Conservation (phyloP, 2,888 invertebrate species). For the Ashinkailepas kermadecensis region DNA sequence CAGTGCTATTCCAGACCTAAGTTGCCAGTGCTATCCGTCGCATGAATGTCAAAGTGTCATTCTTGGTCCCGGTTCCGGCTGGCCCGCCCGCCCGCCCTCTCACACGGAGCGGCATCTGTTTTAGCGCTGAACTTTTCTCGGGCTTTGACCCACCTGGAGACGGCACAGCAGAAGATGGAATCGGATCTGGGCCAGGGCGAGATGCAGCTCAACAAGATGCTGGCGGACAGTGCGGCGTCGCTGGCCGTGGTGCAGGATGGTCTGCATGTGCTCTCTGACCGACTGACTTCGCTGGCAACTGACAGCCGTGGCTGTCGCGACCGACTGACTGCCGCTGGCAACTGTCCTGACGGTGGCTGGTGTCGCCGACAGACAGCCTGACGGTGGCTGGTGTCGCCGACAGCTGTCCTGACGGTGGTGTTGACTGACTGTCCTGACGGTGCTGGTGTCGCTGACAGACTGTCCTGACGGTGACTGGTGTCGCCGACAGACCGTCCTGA, state of each 20-base stretch:
- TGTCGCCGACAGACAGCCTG: too few species aligned
- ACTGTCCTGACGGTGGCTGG: too few species aligned
- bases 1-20: too few species aligned
- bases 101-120: slow-evolving; percentile 36
- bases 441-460: background rate
- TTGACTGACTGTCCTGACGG: background rate
- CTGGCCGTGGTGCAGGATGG: slow-evolving; percentile 67
- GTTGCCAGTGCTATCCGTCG: too few species aligned
- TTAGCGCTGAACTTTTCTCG: slow-evolving; percentile 78
- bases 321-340: too few species aligned
- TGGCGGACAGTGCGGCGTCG: slow-evolving; percentile 70
- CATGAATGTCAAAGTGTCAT: too few species aligned
- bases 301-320: too few species aligned
- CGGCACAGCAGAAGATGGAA: slow-evolving; percentile 62
- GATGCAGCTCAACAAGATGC: slow-evolving; percentile 64
- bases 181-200: slow-evolving; percentile 68
- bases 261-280: slow-evolving; percentile 61
- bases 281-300: too few species aligned
- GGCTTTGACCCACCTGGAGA: slow-evolving; percentile 70
- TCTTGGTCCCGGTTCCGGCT: too few species aligned
- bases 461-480: too few species aligned
- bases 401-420: background rate
- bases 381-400: background rate
- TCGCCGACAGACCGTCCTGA: too few species aligned
- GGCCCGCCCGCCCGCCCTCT: slow-evolving; percentile 23